These are phyloP conservation scores for Himalopsyche tibetana DNA, from an alignment of 2,888 invertebrate species.

Conservation along the genomic window DNA sequence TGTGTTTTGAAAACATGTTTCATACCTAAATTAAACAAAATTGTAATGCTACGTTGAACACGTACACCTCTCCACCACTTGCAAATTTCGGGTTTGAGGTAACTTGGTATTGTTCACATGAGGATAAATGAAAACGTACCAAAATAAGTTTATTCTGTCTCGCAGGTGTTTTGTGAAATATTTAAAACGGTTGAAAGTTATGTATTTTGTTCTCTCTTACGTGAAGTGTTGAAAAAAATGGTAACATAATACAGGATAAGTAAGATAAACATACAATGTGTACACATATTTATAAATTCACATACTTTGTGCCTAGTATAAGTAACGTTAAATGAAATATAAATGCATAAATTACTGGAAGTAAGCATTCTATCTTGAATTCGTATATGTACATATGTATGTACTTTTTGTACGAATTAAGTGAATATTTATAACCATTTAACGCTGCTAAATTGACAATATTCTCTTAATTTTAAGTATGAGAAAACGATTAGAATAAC, in stretches of 20 bases:
- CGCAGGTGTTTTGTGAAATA: conserved; percentile 42
- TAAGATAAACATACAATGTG: neutral
- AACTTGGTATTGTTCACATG: conserved; percentile 35
- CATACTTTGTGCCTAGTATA: neutral
- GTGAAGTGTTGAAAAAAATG: conserved; percentile 3
- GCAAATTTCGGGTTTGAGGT: conserved; percentile 35
- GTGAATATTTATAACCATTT: too few relatives aligned
- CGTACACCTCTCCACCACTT: conserved; percentile 33
- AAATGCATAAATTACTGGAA: too few relatives aligned
- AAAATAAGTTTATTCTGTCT: conserved; percentile 43
- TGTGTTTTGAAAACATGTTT: conserved; percentile 42
- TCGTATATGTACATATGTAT: too few relatives aligned
- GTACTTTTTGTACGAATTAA: too few relatives aligned
- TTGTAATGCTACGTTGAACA: conserved; percentile 40
- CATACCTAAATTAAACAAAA: conserved; percentile 43
- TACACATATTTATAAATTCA: neutral
- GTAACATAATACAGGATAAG: neutral
- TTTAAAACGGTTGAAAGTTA: conserved; percentile 39
- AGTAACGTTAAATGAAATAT: too few relatives aligned
- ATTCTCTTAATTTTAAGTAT: too few relatives aligned
- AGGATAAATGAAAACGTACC: conserved; percentile 40
- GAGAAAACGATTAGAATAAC: too few relatives aligned
- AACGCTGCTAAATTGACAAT: too few relatives aligned
- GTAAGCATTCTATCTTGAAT: too few relatives aligned
- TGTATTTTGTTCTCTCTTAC: conserved; percentile 20